Evolutionary conservation across 2,888 invertebrate species (phyloP).

Genomic region (Caenorhabditis becei): DNA sequence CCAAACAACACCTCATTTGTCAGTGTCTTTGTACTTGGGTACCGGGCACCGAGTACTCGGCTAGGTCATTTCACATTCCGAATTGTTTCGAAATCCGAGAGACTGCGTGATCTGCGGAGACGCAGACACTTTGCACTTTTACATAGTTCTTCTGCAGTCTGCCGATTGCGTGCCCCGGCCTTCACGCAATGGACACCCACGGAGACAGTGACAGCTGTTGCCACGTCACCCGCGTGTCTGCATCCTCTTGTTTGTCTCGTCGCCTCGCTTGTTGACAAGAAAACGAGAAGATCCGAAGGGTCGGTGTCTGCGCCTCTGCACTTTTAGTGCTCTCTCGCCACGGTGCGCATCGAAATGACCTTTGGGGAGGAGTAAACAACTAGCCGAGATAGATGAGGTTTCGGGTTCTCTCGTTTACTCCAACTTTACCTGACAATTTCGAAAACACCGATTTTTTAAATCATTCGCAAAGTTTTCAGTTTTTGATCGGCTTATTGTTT

Average conservation of each 20-base stretch:
- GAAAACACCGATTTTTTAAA: too few species aligned
- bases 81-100: conserved; percentile 35
- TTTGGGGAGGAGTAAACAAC: conserved; percentile 55
- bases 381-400: conserved; percentile 22
- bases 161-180: conserved; percentile 12
- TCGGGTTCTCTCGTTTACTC: neutral
- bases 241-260: conserved; percentile 9
- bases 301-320: conserved; percentile 33
- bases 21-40: too few species aligned
- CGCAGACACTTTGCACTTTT: conserved; percentile 31
- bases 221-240: too few species aligned
- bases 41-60: conserved; percentile 29
- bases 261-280: conserved; percentile 35
- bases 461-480: too few species aligned
- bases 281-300: conserved; percentile 19
- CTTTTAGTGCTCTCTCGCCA: neutral
- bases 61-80: conserved; percentile 23
- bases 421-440: neutral
- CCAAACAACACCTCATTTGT: conserved; percentile 19
- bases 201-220: conserved; percentile 35
- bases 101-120: neutral
- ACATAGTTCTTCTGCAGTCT: conserved; percentile 11
- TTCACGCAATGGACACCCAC: neutral
- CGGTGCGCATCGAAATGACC: conserved; percentile 29
- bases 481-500: too few species aligned